Percentiles rank a stretch among this genome's conserved stretches.
phyloP scores from a whole-genome alignment of 1,140 invertebrate species.

The Dolichoris vasculosae region DNA sequence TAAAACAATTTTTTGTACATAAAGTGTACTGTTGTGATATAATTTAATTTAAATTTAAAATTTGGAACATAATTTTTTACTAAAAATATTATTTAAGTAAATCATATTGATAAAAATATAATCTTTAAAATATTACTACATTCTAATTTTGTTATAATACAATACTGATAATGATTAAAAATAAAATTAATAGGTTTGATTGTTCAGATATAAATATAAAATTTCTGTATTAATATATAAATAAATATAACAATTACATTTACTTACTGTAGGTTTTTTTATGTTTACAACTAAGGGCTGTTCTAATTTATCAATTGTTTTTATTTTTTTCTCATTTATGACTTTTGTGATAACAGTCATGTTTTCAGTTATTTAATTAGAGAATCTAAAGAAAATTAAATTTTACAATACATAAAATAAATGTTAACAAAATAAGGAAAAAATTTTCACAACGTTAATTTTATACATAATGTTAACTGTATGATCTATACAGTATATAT shows the following conservation, averaged over 20 bases:
- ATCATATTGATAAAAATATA: no score
- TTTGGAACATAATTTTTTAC: not conserved
- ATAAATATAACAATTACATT: not conserved
- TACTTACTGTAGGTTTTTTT: constrained; percentile 66
- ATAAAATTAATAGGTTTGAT: not conserved
- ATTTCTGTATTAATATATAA: no score
- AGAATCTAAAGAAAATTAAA: not conserved
- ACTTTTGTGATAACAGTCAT: constrained; percentile 83
- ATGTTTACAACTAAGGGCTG: constrained; percentile 77
- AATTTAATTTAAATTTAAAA: not conserved
- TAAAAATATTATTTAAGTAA: no score
- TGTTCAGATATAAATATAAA: not conserved
- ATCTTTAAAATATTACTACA: no score
- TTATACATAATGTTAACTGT: no score
- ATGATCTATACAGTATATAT: no score
- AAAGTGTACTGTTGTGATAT: not conserved
- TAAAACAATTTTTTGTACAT: not conserved
- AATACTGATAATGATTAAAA: not conserved
- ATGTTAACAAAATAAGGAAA: not conserved
- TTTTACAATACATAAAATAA: not conserved
- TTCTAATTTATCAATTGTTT: constrained; percentile 77
- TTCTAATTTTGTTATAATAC: no score
- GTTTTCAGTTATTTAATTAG: constrained; percentile 46
- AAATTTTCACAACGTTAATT: not conserved
- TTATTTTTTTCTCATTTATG: constrained; percentile 78